Conservation (phyloP, 2,888 invertebrate genomes). For the Macaria notata region DNA sequence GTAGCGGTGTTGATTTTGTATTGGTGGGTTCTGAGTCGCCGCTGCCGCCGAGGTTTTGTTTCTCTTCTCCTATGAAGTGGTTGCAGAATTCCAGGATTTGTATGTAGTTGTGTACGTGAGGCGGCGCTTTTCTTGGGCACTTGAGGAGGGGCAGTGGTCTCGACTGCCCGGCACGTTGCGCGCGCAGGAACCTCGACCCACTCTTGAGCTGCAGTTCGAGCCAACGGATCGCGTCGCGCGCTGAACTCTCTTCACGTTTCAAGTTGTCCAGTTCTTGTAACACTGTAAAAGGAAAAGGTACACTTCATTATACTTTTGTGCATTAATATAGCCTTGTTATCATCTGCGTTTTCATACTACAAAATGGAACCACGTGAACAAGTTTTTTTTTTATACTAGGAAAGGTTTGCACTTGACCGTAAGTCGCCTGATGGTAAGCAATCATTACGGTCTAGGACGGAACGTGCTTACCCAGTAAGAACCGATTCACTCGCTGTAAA, state of each 20-base stretch:
- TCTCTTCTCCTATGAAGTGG: conserved; percentile 83
- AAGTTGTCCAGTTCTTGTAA: conserved; percentile 93
- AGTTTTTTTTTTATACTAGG: too few relatives aligned
- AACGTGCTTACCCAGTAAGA: too few relatives aligned
- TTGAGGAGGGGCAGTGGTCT: conserved; percentile 84
- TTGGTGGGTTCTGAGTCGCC: conserved; percentile 61
- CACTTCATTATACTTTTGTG: too few relatives aligned
- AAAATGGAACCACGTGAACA: too few relatives aligned
- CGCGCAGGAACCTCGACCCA: conserved; percentile 93
- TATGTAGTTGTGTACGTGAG: conserved; percentile 85
- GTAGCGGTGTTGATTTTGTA: conserved; percentile 80
- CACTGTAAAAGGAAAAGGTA: conserved; percentile 81
- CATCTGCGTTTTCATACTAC: too few relatives aligned
- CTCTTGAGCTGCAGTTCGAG: conserved; percentile 92
- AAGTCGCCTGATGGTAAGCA: too few relatives aligned
- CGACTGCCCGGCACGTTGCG: conserved; percentile 92
- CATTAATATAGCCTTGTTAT: too few relatives aligned
- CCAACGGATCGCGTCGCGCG: conserved; percentile 97
- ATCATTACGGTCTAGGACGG: too few relatives aligned
- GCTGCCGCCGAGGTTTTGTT: conserved; percentile 58
- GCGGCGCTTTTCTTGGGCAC: conserved; percentile 69
- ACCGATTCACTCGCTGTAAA: too few relatives aligned
- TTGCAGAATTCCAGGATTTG: conserved; percentile 93
- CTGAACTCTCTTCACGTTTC: conserved; percentile 91
- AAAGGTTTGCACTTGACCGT: too few relatives aligned